These are phyloP conservation scores for Liasis olivaceus DNA, from an alignment of 2,797 vertebrate genomes.

Conservation along the genomic window DNA sequence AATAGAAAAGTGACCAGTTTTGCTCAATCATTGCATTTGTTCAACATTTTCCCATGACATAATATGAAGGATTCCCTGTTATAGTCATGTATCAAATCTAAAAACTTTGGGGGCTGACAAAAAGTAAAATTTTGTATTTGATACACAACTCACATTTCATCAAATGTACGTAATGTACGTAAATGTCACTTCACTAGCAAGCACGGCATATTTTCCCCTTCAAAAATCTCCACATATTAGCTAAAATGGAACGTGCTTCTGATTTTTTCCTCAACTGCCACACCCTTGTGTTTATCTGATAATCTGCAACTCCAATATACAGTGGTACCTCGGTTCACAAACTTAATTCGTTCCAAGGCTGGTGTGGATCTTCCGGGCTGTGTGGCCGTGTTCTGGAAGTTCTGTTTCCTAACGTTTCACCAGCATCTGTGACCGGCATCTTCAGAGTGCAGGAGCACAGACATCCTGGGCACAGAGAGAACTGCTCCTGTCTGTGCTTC, in stretches of 20 bases:
- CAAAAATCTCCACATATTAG: slow-evolving; percentile 21
- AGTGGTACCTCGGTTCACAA: too few relatives aligned
- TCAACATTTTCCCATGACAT: slow-evolving; percentile 36
- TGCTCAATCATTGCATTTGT: slow-evolving; percentile 57
- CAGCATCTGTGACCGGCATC: too few relatives aligned
- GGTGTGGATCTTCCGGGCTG: too few relatives aligned
- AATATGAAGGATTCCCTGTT: slow-evolving; percentile 47
- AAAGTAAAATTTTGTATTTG: slow-evolving; percentile 45
- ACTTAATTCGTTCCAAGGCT: too few relatives aligned
- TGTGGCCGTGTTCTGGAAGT: too few relatives aligned
- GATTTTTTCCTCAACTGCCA: not conserved
- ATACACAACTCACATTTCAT: slow-evolving; percentile 35
- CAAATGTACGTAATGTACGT: not conserved
- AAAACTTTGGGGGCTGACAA: slow-evolving; percentile 44
- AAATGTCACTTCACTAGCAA: not conserved
- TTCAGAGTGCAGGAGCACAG: too few relatives aligned
- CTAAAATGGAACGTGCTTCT: not conserved
- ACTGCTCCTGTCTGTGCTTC: too few relatives aligned
- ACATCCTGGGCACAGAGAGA: too few relatives aligned
- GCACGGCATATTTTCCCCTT: not conserved
- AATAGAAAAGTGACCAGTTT: slow-evolving; percentile 60
- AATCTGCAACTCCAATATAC: not conserved
- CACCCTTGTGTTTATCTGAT: not conserved
- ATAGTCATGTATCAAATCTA: slow-evolving; percentile 57
- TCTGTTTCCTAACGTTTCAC: too few relatives aligned